Percentiles rank a stretch among this genome's conserved stretches.
Evolutionary conservation across 2,113 vertebrate species (phyloP).

Genomic region (Lycocorax pyrrhopterus): DNA sequence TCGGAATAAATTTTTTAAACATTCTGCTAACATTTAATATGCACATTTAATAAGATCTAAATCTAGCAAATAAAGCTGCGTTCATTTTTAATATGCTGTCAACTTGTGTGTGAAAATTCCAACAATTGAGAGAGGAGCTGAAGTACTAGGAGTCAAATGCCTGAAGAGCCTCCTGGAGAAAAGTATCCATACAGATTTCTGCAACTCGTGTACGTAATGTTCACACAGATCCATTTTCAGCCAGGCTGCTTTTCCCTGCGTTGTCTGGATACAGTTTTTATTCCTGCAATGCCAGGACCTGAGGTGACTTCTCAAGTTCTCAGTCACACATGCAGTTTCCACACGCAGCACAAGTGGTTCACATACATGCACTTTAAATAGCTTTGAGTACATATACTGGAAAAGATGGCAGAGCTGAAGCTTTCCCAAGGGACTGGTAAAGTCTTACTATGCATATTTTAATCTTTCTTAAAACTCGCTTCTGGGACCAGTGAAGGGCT

Average conservation of each 20-base stretch:
- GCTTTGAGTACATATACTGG: not conserved
- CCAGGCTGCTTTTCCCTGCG: not conserved
- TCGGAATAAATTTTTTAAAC: not conserved
- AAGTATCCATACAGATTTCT: not conserved
- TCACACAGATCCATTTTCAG: not conserved
- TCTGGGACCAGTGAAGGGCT: not conserved
- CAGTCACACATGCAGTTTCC: not conserved
- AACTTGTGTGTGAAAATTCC: not conserved
- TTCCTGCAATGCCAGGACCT: not conserved
- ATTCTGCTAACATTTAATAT: not conserved
- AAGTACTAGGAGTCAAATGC: not conserved
- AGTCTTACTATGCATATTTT: not conserved
- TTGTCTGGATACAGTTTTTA: not conserved
- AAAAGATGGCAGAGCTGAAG: not conserved
- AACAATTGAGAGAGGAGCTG: not conserved
- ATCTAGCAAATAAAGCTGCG: constrained; percentile 52
- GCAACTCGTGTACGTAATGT: not conserved
- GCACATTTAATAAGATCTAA: not conserved
- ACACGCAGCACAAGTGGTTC: not conserved
- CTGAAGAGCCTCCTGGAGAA: not conserved
- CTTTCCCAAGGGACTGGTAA: not conserved
- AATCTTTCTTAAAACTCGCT: not conserved
- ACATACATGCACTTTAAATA: not conserved
- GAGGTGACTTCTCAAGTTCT: not conserved
- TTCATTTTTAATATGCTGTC: constrained; percentile 43